These are phyloP conservation scores for Nylanderia fulva DNA, from an alignment of 1,140 invertebrate genomes.

Conservation along the genomic window DNA sequence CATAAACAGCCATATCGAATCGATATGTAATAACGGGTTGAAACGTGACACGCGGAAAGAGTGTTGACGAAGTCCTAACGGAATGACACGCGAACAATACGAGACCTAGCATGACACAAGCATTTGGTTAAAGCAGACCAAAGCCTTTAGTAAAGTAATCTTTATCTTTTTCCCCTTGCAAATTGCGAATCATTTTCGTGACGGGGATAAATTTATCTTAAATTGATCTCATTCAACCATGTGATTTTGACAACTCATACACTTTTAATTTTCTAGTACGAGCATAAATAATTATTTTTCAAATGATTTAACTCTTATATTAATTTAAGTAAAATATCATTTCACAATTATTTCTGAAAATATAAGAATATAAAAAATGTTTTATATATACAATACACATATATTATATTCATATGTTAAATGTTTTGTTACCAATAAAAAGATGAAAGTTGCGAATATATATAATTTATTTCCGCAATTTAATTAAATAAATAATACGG, in stretches of 20 bases:
- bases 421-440: background rate
- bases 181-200: slow-evolving; percentile 19
- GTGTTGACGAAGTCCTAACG: slow-evolving; percentile 30
- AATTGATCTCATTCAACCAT: background rate
- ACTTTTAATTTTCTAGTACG: background rate
- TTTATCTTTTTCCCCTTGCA: slow-evolving; percentile 5
- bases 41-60: slow-evolving; percentile 46
- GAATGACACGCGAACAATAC: slow-evolving; percentile 14
- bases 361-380: background rate
- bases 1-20: slow-evolving; percentile 32
- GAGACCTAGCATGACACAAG: slow-evolving; percentile 22
- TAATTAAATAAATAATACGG: background rate
- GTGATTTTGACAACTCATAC: background rate
- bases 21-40: slow-evolving; percentile 49
- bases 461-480: background rate
- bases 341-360: background rate
- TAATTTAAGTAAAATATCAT: background rate
- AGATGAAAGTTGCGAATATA: background rate
- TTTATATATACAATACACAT: background rate
- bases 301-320: background rate
- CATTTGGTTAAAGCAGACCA: slow-evolving; percentile 18
- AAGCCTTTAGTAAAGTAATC: slow-evolving; percentile 17
- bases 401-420: background rate
- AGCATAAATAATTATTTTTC: background rate
- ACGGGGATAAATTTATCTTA: slow-evolving; percentile 12